Evolutionary conservation across 37 sponge, comb jelly and placozoan species (phyloP).

Genomic region (Bolinopsis microptera): DNA sequence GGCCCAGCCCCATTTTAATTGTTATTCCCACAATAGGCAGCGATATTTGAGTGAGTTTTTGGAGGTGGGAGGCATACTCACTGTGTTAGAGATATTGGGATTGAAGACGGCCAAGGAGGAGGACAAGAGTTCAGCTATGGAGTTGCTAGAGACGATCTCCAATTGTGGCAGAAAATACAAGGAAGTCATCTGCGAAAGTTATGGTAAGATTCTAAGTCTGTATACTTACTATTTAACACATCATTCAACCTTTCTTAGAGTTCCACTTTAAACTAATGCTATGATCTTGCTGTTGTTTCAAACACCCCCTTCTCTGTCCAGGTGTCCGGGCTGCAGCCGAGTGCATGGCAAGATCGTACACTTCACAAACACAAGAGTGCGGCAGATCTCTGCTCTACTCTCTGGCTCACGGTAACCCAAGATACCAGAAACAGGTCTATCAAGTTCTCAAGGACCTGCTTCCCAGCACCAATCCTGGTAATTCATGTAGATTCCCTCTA

Average conservation of each 20-base stretch:
- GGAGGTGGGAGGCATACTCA: conserved; percentile 95
- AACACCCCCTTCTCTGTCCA: background rate
- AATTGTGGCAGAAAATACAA: conserved; percentile 91
- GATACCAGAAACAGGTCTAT: conserved; percentile 90
- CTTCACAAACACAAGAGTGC: conserved; percentile 72
- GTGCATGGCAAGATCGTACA: conserved; percentile 78
- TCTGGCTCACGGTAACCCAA: conserved; percentile 67
- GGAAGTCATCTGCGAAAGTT: conserved; percentile 96
- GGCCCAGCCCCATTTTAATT: background rate
- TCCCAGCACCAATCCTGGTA: conserved; percentile 72
- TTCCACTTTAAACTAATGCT: background rate
- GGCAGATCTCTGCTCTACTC: conserved; percentile 42
- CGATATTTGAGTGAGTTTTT: conserved; percentile 92
- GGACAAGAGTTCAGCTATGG: conserved; percentile 69
- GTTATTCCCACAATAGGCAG: conserved; percentile 63
- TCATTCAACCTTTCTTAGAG: no score
- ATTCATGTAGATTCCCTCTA: background rate
- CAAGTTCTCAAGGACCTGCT: conserved; percentile 83
- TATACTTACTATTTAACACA: no score
- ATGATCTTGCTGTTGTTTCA: background rate
- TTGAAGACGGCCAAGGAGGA: conserved; percentile 75
- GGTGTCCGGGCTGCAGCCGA: conserved; percentile 85
- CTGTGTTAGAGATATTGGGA: conserved; percentile 90
- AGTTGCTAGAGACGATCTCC: conserved; percentile 74
- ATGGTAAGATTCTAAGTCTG: conserved; percentile 70